These are phyloP conservation scores for Bufo gargarizans DNA, from an alignment of 2,113 vertebrate species.

Conservation along the genomic window DNA sequence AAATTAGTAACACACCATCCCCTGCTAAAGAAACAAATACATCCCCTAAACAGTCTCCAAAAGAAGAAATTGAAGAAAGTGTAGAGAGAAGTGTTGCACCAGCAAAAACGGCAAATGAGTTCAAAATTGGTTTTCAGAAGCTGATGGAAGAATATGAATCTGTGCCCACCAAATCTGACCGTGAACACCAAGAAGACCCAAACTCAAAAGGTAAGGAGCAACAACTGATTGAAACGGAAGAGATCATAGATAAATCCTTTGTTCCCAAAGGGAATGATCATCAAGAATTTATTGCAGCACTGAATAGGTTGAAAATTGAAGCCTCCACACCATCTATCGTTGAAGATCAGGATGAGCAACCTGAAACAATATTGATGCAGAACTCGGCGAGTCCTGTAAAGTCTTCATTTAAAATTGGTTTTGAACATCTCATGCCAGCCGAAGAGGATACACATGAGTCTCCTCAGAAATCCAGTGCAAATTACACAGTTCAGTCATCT, in stretches of 20 bases:
- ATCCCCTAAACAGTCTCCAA: neutral
- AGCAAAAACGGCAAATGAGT: neutral
- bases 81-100: conserved; percentile 6
- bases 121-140: conserved; percentile 27
- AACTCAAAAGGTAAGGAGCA: conserved; percentile 14
- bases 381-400: neutral
- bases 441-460: neutral
- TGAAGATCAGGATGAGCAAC: neutral
- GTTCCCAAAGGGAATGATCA: conserved; percentile 31
- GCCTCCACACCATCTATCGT: neutral
- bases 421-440: neutral
- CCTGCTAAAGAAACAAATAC: neutral
- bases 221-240: conserved; percentile 11
- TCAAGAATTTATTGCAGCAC: conserved; percentile 44
- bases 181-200: conserved; percentile 33
- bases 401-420: conserved; percentile 10
- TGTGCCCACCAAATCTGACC: conserved; percentile 5
- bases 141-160: conserved; percentile 12
- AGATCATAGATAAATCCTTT: conserved; percentile 33
- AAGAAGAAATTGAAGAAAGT: conserved; percentile 50
- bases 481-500: neutral
- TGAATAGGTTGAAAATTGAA: conserved; percentile 33
- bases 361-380: neutral
- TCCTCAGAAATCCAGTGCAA: neutral
- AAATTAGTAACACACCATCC: conserved; percentile 34